phyloP scores from a whole-genome alignment of 2,113 vertebrate species.

The Pelecanoides urinatrix region DNA sequence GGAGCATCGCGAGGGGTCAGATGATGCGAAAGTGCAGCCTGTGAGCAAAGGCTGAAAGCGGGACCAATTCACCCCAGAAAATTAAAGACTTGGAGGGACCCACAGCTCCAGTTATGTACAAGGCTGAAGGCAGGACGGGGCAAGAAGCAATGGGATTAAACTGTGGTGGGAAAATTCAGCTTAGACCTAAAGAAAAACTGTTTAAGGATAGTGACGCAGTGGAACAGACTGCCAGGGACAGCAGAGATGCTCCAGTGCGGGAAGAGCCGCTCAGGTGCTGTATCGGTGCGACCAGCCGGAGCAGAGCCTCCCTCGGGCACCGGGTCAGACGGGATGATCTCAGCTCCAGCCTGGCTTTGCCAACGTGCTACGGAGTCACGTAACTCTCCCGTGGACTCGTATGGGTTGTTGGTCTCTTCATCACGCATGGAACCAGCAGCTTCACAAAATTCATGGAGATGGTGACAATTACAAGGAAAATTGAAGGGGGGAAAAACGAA shows the following conservation, averaged over 20 bases:
- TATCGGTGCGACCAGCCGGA: accelerated
- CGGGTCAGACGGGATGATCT: not conserved
- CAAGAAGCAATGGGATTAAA: not conserved
- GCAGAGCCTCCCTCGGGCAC: not conserved
- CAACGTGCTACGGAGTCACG: accelerated
- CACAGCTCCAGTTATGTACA: not conserved
- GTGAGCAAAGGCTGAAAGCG: not conserved
- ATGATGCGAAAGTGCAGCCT: not conserved
- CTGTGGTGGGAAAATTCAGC: not conserved
- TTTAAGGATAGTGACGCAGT: not conserved
- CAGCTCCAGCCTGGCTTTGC: not conserved
- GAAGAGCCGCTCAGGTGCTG: not conserved
- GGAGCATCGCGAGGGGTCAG: not conserved
- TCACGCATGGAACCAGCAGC: not conserved
- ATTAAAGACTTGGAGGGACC: not conserved
- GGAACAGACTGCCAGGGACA: not conserved
- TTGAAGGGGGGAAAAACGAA: not conserved
- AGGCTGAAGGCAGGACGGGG: not conserved
- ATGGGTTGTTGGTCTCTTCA: not conserved
- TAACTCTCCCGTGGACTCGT: accelerated
- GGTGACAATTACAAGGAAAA: not conserved
- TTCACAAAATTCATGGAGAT: not conserved
- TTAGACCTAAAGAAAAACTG: not conserved
- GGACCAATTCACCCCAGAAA: not conserved
- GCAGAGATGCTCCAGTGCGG: not conserved